Base-by-base conservation (phyloP, 2,888 invertebrate species). In the Phrixothrix hirtus region DNA sequence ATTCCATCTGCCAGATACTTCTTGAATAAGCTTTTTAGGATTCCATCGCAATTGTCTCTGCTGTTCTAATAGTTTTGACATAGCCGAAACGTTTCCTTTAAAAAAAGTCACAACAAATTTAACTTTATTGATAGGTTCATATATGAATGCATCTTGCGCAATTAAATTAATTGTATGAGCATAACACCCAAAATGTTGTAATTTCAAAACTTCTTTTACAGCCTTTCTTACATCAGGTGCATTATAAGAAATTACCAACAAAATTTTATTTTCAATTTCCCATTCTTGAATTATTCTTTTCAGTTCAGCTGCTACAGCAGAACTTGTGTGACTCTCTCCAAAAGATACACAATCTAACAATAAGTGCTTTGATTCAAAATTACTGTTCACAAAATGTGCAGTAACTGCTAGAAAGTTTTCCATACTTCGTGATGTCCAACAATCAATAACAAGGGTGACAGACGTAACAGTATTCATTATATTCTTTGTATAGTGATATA, bases 131-230 rank as follows among this genome's bases (percentile, higher is more conserved):
- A 57, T 30, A 39, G 3, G n/a, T 12, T 25, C 2, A 5, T 9
- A 15, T 27, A 10, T 15, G 11, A 54, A 44, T 38, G 52, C 58
- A 45, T 55, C 48, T 56, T 61, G 59, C 14, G 66, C 63, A 39
- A 66, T 51, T 37, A 68, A 51, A 55, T 66, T 68, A 37, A 68
- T 39, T 30, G 53, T 62, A 44, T 69, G 67, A 13, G 68, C 67
- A 42, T 60, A 67, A 56, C 67, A 69, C 17, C 59, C 59, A 31
- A 66, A 41, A 55, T 61, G 60, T 14, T 44, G 46, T 60, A 63
- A 63, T 12, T 35, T 26, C n/a, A 51, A 46, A 29, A 58, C 7
- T 3, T 38, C 45, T 54, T 57, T 58, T 45, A 63, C 52, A 37
- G 63, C 63, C 29, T 59, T 62, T 34, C 53, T 59, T 26, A 63